Evolutionary conservation across 2,113 vertebrate species (phyloP).

Genomic region (mouse (Mus musculus)): GRCm39 chr12:71805001-71805500

Average conservation of each 20-base stretch:
- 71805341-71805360: no score
- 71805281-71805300: neutral
- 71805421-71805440: neutral
- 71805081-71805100: neutral
- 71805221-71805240: neutral
- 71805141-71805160: neutral
- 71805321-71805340: neutral
- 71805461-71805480: neutral
- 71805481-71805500: neutral
- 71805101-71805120: neutral
- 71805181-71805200: neutral
- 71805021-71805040: neutral
- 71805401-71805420: neutral
- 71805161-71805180: neutral
- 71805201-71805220: neutral
- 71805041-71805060: neutral
- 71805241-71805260: neutral
- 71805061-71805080: neutral
- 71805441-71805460: neutral
- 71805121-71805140: neutral
- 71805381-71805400: neutral
- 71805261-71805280: neutral
- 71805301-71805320: neutral
- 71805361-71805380: neutral
- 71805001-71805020: neutral